Evolutionary conservation across 2,113 vertebrate genomes (phyloP).

Genomic region (Circaetus gallicus): DNA sequence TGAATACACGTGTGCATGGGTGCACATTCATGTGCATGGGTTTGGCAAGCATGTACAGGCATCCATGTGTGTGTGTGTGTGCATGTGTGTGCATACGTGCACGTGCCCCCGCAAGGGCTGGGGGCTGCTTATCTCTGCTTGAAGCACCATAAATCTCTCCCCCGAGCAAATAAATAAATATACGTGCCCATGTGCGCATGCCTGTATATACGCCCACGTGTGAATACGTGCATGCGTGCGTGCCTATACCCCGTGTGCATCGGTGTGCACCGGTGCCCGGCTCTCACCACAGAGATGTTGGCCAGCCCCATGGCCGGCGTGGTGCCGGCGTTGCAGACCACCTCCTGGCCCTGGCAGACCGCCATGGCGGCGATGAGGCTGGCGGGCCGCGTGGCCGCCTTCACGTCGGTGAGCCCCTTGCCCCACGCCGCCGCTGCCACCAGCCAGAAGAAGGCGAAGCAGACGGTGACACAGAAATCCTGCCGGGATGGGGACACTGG

Average conservation of each 20-base stretch:
- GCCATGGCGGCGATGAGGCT: conserved; percentile 53
- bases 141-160: not conserved
- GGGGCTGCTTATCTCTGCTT: not conserved
- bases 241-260: not conserved
- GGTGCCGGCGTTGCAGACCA: conserved; percentile 60
- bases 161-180: no score
- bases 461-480: conserved; percentile 87
- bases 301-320: conserved; percentile 85
- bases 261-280: accelerated
- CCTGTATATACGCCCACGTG: accelerated
- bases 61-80: no score
- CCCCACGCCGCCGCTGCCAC: conserved; percentile 90
- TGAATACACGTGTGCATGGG: accelerated
- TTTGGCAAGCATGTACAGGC: not conserved
- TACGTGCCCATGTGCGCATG: accelerated
- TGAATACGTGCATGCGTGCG: no score
- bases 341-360: conserved; percentile 37
- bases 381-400: conserved; percentile 76
- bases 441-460: conserved; percentile 91
- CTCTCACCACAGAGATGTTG: conserved; percentile 93
- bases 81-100: accelerated
- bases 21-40: accelerated
- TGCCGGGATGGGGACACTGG: not conserved
- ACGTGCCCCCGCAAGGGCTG: not conserved
- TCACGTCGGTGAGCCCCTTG: conserved; percentile 89